Conservation (phyloP, 2,888 invertebrate species). For the Iselma pallidipennis region DNA sequence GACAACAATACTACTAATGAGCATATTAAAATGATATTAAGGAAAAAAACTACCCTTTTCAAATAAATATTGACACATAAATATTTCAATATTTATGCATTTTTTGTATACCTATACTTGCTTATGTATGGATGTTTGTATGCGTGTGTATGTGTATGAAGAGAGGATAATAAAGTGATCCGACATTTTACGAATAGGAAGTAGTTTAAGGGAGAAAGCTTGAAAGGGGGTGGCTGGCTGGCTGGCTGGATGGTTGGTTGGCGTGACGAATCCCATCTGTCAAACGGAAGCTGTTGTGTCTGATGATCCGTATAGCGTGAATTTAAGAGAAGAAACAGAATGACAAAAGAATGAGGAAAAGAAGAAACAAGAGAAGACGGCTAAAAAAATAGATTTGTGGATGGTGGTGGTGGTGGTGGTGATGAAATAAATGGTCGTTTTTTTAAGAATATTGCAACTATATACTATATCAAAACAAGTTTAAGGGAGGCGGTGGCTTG, state of each 20-base stretch:
- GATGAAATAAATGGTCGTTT: slow-evolving; percentile 12
- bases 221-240: not conserved
- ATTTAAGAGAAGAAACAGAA: not conserved
- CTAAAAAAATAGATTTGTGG: not conserved
- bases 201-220: slow-evolving; percentile 20
- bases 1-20: not conserved
- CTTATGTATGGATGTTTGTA: not conserved
- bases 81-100: not conserved
- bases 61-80: no score
- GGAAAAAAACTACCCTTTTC: not conserved
- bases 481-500: not conserved
- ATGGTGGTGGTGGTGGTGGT: slow-evolving; percentile 17
- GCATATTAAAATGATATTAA: not conserved
- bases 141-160: not conserved
- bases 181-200: slow-evolving; percentile 29
- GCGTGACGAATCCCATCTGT: slow-evolving; percentile 41
- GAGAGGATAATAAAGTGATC: slow-evolving; percentile 33
- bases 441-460: slow-evolving; percentile 1
- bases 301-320: slow-evolving; percentile 29
- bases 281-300: slow-evolving; percentile 41
- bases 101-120: no score
- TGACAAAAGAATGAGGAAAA: slow-evolving; percentile 1
- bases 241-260: slow-evolving; percentile 9
- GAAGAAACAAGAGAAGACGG: slow-evolving; percentile 9
- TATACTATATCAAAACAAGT: not conserved